Evolutionary conservation across 2,888 invertebrate species (phyloP).

Genomic region (Macrosiphum euphorbiae): DNA sequence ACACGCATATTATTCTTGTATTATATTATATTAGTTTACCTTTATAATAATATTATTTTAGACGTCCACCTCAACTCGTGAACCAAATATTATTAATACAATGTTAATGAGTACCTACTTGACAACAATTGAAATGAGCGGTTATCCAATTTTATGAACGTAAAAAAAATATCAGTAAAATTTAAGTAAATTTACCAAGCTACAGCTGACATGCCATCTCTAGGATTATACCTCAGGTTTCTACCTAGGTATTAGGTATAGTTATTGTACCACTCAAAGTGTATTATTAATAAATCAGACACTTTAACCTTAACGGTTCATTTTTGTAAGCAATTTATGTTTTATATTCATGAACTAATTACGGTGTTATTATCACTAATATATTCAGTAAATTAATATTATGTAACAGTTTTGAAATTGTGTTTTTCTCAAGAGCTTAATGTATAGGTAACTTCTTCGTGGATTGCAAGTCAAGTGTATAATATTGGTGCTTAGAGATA

Average conservation of each 20-base stretch:
- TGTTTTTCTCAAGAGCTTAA: not conserved
- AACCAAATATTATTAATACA: no score
- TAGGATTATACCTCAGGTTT: no score
- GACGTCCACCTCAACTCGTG: no score
- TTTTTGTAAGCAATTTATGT: not conserved
- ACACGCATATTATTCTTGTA: no score
- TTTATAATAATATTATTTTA: no score
- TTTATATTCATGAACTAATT: not conserved
- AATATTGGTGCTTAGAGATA: not conserved
- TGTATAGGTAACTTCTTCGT: not conserved
- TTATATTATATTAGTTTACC: no score
- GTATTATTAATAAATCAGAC: not conserved
- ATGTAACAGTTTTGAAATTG: not conserved
- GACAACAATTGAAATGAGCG: no score
- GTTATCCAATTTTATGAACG: no score
- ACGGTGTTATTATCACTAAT: not conserved
- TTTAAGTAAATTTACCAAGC: no score
- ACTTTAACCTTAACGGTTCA: not conserved
- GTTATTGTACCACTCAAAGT: not conserved
- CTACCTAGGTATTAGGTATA: not conserved
- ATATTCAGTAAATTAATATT: not conserved
- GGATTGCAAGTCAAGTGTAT: not conserved
- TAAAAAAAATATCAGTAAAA: no score
- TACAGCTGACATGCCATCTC: no score
- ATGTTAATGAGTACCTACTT: no score